Evolutionary conservation across 2,888 invertebrate species (phyloP).

Genomic region (Eutolmus rufibarbis): DNA sequence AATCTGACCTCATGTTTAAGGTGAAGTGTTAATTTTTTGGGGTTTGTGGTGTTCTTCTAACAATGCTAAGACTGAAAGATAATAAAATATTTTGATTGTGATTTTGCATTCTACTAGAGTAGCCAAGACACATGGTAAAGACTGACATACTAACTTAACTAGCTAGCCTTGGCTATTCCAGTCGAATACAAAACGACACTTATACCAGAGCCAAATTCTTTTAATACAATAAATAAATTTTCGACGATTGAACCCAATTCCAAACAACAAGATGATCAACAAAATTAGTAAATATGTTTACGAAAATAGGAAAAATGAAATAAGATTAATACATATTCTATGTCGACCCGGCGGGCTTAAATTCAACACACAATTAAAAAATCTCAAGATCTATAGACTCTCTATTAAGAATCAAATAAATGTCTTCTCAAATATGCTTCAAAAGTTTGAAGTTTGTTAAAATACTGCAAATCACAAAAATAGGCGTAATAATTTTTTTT

Average conservation of each 20-base stretch:
- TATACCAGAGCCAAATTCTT: background rate
- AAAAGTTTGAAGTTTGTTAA: slow-evolving; percentile 6
- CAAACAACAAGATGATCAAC: background rate
- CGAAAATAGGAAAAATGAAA: background rate
- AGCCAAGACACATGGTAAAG: background rate
- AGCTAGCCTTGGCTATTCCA: background rate
- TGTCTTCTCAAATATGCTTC: slow-evolving; percentile 36
- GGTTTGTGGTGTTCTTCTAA: background rate
- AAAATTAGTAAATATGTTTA: background rate
- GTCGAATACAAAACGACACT: background rate
- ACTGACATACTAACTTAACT: background rate
- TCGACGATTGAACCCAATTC: slow-evolving; percentile 31
- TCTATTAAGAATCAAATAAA: background rate
- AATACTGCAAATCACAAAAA: background rate
- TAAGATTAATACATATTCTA: background rate
- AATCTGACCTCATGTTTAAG: background rate
- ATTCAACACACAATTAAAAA: background rate
- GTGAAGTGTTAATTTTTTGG: background rate
- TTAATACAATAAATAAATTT: slow-evolving; percentile 21
- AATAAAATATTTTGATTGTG: background rate
- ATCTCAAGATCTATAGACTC: background rate
- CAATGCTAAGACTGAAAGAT: background rate
- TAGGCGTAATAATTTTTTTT: background rate
- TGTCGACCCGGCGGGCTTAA: background rate
- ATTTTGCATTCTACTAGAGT: background rate